These are phyloP conservation scores for Plebejus melissa DNA, from an alignment of 2,888 invertebrate species.

Conservation along the genomic window DNA sequence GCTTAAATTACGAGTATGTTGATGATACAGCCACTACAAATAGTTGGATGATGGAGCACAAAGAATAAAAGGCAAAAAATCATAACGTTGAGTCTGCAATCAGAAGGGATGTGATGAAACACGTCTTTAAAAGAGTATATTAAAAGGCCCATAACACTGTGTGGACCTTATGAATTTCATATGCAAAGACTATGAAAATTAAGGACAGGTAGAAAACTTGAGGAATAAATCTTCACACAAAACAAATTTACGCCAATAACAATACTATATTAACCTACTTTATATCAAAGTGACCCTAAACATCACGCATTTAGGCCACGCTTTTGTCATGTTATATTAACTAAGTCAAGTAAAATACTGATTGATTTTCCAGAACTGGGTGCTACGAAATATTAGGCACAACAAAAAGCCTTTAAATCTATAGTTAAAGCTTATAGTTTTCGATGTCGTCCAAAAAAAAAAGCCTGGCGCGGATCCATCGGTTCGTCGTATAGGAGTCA, in stretches of 20 bases:
- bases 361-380: too few species aligned
- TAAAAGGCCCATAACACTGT: too few species aligned
- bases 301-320: background rate
- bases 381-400: background rate
- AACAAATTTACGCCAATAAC: too few species aligned
- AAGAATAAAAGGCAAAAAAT: background rate
- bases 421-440: background rate
- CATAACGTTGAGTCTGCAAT: constrained; percentile 31
- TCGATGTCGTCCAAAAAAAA: background rate
- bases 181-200: too few species aligned
- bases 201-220: too few species aligned
- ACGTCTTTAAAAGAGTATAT: constrained; percentile 35
- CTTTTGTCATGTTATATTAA: background rate
- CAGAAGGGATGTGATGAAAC: constrained; percentile 33
- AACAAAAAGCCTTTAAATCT: background rate
- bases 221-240: too few species aligned
- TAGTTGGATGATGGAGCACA: constrained; percentile 5
- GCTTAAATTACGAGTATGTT: background rate
- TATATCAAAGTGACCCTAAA: too few species aligned
- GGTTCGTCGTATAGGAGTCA: constrained; percentile 19
- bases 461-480: background rate
- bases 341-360: too few species aligned
- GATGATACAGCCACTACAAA: background rate
- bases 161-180: too few species aligned
- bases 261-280: too few species aligned